Evolutionary conservation across 2,888 invertebrate genomes (phyloP).

Genomic region (Steinernema scapterisci): DNA sequence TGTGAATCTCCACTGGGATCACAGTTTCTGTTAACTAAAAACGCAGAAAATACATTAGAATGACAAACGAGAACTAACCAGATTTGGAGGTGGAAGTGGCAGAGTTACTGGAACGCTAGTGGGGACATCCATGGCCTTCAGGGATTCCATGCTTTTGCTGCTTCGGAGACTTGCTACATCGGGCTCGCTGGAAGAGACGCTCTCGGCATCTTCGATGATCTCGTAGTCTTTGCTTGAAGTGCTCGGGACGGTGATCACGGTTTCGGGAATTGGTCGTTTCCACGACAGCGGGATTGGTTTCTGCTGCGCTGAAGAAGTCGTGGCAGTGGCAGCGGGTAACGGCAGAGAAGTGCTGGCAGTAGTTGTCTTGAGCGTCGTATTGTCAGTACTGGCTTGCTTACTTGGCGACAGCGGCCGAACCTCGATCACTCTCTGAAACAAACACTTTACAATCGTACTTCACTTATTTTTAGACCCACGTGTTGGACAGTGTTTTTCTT

Average conservation of each 20-base stretch:
- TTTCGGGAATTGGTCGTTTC: conserved; percentile 25
- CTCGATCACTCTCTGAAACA: conserved; percentile 5
- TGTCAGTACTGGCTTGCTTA: neutral
- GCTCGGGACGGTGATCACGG: conserved; percentile 2
- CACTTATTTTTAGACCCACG: neutral
- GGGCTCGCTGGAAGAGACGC: conserved; percentile 10
- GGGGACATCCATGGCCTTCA: neutral
- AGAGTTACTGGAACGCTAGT: no score
- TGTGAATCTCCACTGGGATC: conserved; percentile 38
- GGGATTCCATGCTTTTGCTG: neutral
- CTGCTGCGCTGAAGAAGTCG: neutral
- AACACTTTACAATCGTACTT: neutral
- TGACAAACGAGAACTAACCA: neutral
- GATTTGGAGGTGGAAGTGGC: no score
- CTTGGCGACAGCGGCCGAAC: conserved; percentile 6
- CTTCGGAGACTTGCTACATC: neutral
- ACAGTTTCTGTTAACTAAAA: conserved; percentile 6
- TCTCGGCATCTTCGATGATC: conserved; percentile 24
- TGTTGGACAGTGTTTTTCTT: neutral
- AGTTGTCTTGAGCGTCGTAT: neutral
- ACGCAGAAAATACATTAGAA: neutral
- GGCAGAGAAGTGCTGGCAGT: neutral
- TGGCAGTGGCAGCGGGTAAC: neutral
- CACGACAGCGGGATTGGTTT: neutral
- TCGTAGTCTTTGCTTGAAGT: conserved; percentile 21